A percentile compares a stretch with the other conserved stretches of the same genome.
Evolutionary conservation across 2,888 invertebrate genomes (phyloP).

Genomic region (Cremastinae sp.): DNA sequence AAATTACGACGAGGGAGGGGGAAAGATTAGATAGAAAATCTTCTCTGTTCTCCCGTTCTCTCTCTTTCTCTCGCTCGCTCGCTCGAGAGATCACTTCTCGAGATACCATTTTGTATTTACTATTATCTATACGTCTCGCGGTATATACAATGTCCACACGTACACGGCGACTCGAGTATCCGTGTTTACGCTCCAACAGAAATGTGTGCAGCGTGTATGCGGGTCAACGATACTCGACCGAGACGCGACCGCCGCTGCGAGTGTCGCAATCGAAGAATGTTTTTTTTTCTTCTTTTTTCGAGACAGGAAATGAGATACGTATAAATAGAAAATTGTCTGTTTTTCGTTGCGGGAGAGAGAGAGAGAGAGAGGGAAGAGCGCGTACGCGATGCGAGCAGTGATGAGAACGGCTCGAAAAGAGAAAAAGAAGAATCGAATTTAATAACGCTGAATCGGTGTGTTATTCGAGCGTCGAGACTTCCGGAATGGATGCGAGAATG

Average conservation of each 20-base stretch:
- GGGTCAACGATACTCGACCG: conserved; percentile 48
- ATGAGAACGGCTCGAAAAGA: background rate
- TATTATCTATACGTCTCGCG: no score
- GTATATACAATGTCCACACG: conserved; percentile 5
- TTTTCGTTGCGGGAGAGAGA: background rate
- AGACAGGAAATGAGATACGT: conserved; percentile 33
- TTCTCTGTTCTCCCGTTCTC: conserved; percentile 30
- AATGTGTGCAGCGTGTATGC: conserved; percentile 19
- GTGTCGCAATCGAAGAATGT: conserved; percentile 36
- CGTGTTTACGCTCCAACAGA: background rate
- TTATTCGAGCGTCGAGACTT: background rate
- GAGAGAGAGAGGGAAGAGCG: background rate
- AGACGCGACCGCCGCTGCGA: conserved; percentile 12
- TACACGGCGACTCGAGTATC: background rate
- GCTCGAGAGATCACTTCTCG: conserved; percentile 22
- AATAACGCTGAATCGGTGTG: background rate
- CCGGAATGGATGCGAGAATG: no score
- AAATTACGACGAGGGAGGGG: conserved; percentile 38
- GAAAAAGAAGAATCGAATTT: background rate
- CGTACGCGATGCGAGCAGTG: background rate
- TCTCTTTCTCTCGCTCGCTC: background rate
- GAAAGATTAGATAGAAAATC: conserved; percentile 50
- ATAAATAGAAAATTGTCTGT: conserved; percentile 20
- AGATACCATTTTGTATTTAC: conserved; percentile 44
- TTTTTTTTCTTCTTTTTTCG: conserved; percentile 19